Evolutionary conservation across 2,113 vertebrate genomes (phyloP).

Genomic region (Triplophysa dalaica): DNA sequence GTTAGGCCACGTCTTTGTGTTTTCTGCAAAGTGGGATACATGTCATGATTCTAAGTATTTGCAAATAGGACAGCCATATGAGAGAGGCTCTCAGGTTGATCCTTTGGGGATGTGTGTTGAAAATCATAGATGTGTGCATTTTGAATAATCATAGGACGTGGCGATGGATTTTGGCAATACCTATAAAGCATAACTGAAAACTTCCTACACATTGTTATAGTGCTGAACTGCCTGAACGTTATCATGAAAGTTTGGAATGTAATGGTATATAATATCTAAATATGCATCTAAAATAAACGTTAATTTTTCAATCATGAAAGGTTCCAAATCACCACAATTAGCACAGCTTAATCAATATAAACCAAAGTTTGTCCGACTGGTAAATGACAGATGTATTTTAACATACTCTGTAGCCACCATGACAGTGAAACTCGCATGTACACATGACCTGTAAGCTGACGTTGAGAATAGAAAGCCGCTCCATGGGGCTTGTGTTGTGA

Average conservation of each 20-base stretch:
- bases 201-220: too few relatives aligned
- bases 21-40: conserved; percentile 3
- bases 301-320: too few relatives aligned
- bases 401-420: neutral
- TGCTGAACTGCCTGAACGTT: too few relatives aligned
- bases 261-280: too few relatives aligned
- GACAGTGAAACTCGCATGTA: neutral
- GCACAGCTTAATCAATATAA: too few relatives aligned
- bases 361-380: too few relatives aligned
- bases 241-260: too few relatives aligned
- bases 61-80: neutral
- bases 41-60: neutral
- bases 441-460: conserved; percentile 27
- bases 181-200: too few relatives aligned
- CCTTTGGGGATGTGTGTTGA: neutral
- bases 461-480: conserved; percentile 3
- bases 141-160: conserved; percentile 10
- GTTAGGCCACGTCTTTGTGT: conserved; percentile 1
- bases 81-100: neutral
- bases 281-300: too few relatives aligned
- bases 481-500: conserved; percentile 16
- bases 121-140: neutral
- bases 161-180: too few relatives aligned
- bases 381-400: too few relatives aligned
- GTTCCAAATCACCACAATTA: too few relatives aligned